phyloP scores from a whole-genome alignment of 2,888 invertebrate species.

The Zaprionus bogoriensis region DNA sequence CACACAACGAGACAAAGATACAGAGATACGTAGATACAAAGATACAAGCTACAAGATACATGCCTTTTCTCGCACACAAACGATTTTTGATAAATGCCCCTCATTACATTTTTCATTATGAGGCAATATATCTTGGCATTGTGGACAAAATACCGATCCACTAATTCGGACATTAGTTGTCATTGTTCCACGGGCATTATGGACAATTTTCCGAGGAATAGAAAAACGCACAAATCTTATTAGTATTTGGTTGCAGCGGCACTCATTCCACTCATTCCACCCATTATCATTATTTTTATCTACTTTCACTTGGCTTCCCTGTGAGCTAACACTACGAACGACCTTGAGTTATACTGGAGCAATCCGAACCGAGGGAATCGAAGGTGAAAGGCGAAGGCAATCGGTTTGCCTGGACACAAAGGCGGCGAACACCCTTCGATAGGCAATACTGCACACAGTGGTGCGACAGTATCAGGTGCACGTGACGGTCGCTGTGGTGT shows the following conservation, averaged over 20 bases:
- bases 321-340: too few species aligned
- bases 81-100: constrained; percentile 75
- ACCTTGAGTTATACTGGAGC: constrained; percentile 8
- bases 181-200: constrained; percentile 28
- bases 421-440: too few species aligned
- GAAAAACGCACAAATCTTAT: background rate
- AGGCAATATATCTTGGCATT: constrained; percentile 56
- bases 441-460: too few species aligned
- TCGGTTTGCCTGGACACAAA: constrained; percentile 23
- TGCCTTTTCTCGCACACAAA: constrained; percentile 39
- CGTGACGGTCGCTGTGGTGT: constrained; percentile 32
- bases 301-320: too few species aligned
- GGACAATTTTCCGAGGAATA: constrained; percentile 14
- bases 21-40: constrained; percentile 37
- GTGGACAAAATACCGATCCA: constrained; percentile 34
- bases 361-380: too few species aligned
- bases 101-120: constrained; percentile 73
- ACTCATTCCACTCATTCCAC: too few species aligned
- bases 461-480: too few species aligned
- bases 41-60: constrained; percentile 44
- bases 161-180: constrained; percentile 19
- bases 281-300: too few species aligned
- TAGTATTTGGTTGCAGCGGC: too few species aligned
- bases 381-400: constrained; percentile 41
- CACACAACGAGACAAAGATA: constrained; percentile 31